Base-by-base conservation (phyloP, 2,113 vertebrate genomes). In the Oncorhynchus clarkii region DNA sequence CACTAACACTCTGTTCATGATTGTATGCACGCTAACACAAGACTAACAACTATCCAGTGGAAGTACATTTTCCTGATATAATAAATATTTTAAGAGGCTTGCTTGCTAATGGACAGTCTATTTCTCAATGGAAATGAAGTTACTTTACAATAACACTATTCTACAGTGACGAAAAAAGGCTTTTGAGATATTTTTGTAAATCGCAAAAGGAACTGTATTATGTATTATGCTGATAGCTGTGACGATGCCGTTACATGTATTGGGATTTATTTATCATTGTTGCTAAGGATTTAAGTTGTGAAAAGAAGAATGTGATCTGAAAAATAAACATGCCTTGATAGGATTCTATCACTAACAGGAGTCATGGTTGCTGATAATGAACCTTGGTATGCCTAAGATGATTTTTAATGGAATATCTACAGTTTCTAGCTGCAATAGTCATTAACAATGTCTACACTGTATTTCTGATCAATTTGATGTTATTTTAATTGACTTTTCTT, bases 81-180 rank as follows among this genome's bases (percentile, higher is more conserved):
- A 34, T n/a, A 74, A 18, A 34, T 26, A 13, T 24, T 48, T 9
- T 65, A 24, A 67, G 59, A 64, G 51, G 45, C 31, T 27, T 77
- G 77, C 29, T 39, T 68, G 27, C 26, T 67, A 65, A 49, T n/a
- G 72, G 70, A 68, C 66, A 45, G 62, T 78, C 77, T 79, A 34
- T 24, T 22, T 67, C 20, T 9, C 5, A 27, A 48, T n/a, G 22
- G 24, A 74, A 66, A 45, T 27, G 3, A 39, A 26, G 22, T 26
- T 49, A 49, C 34, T 70, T 49, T 54, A 54, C 13, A 54, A 9
- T 45, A 45, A 11, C 39, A 18, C 16, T 16, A 54, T 54, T 18
- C 51, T 54, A 18, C 51, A 54, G 16, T 54, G 22, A 5, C 5
- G 14, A 34, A 26, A 77, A 12, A 39, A 39, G 39, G 39, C 8